These are phyloP conservation scores for Limnephilus marmoratus DNA, from an alignment of 2,888 invertebrate genomes.

Conservation along the genomic window DNA sequence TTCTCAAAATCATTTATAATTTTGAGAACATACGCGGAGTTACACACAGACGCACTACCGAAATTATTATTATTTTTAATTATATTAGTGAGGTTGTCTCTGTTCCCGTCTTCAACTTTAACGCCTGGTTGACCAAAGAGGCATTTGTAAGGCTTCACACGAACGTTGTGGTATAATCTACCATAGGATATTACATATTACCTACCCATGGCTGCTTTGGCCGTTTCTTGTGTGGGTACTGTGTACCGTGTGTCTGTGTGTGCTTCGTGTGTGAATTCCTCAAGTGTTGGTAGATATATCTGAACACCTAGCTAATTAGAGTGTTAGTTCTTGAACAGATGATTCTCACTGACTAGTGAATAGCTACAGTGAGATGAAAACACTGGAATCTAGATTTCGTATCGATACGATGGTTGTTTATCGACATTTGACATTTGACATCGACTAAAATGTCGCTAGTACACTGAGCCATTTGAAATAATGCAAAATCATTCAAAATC, in stretches of 20 bases:
- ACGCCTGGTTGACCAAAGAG: slow-evolving; percentile 3
- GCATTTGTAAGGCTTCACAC: slow-evolving; percentile 6
- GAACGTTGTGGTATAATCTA: background rate
- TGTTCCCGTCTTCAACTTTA: background rate
- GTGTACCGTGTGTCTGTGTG: background rate
- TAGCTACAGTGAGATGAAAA: background rate
- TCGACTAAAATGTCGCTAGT: too few species aligned
- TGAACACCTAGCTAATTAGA: background rate
- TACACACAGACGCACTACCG: too few species aligned
- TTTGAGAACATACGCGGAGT: too few species aligned
- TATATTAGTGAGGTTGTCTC: background rate
- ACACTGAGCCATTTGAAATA: too few species aligned
- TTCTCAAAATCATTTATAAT: too few species aligned
- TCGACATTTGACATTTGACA: too few species aligned
- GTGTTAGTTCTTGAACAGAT: background rate
- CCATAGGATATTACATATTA: background rate
- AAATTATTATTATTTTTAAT: too few species aligned
- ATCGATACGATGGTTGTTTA: background rate
- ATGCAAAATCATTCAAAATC: too few species aligned
- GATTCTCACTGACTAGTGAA: background rate
- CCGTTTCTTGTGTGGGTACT: background rate
- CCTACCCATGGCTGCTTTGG: background rate
- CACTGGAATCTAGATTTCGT: background rate
- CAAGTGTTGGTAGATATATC: background rate
- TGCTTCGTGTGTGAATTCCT: background rate